Conservation (phyloP, 2,888 invertebrate species). For the Brenthis daphne region DNA sequence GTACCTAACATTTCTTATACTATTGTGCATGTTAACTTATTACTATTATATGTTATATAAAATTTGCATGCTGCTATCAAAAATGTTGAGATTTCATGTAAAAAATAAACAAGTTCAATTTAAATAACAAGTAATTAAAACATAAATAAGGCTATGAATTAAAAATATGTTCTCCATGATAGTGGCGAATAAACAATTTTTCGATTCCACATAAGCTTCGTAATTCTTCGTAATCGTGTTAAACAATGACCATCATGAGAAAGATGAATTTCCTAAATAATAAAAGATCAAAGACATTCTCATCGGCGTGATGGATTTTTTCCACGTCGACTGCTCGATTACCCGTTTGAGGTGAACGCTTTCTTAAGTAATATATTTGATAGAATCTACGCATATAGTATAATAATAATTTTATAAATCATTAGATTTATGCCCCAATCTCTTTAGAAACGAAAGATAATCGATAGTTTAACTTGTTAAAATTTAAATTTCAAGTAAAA, state of each 20-base stretch:
- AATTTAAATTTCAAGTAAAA: neutral
- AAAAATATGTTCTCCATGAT: no score
- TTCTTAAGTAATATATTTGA: slow-evolving; percentile 30
- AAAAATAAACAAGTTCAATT: no score
- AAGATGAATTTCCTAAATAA: slow-evolving; percentile 20
- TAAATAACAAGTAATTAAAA: no score
- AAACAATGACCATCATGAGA: slow-evolving; percentile 8
- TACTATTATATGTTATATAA: no score
- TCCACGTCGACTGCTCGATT: slow-evolving; percentile 34
- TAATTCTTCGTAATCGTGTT: slow-evolving; percentile 10
- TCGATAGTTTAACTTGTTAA: neutral
- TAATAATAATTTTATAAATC: slow-evolving; percentile 1
- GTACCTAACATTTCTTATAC: no score
- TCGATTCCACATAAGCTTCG: neutral
- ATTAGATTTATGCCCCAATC: neutral
- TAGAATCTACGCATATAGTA: slow-evolving; percentile 6
- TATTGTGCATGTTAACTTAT: no score
- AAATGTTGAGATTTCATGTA: no score
- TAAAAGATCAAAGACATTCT: slow-evolving; percentile 39
- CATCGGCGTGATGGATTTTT: slow-evolving; percentile 40
- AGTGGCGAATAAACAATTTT: no score
- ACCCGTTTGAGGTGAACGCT: slow-evolving; percentile 37
- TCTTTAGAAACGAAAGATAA: neutral
- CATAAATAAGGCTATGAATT: no score
- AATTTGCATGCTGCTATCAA: no score